Conservation (phyloP, 2,113 vertebrate species). For the Seriola rivoliana region DNA sequence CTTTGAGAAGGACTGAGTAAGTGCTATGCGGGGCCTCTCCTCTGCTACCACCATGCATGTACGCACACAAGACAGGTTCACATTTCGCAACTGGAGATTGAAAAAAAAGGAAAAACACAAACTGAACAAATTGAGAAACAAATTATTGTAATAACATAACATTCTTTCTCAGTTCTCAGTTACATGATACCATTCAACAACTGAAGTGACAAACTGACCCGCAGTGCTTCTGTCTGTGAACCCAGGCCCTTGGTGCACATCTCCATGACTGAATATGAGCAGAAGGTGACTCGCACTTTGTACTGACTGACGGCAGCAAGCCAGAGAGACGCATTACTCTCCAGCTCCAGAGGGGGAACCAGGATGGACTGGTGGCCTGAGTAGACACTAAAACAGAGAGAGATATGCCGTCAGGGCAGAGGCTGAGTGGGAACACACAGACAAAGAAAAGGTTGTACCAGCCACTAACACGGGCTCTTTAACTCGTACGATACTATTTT, state of each 20-base stretch:
- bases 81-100: slow-evolving; percentile 87
- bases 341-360: slow-evolving; percentile 95
- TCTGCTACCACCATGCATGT: slow-evolving; percentile 99
- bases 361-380: slow-evolving; percentile 96
- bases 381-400: slow-evolving; percentile 81
- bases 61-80: slow-evolving; percentile 95
- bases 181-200: neutral
- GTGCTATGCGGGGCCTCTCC: slow-evolving; percentile 91
- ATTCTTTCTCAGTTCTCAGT: neutral
- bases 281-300: slow-evolving; percentile 96
- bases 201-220: slow-evolving; percentile 84
- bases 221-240: slow-evolving; percentile 89
- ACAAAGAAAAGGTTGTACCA: neutral
- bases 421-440: neutral
- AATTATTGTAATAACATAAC: neutral
- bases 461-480: neutral
- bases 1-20: slow-evolving; percentile 97
- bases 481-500: neutral
- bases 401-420: neutral
- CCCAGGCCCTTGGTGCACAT: slow-evolving; percentile 97
- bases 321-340: slow-evolving; percentile 95
- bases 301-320: slow-evolving; percentile 95
- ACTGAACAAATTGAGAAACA: neutral
- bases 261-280: slow-evolving; percentile 98
- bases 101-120: neutral